Percentiles rank a stretch among this genome's conserved stretches.
Conservation (phyloP, 1,140 invertebrate species). For the Caligus rogercresseyi region DNA sequence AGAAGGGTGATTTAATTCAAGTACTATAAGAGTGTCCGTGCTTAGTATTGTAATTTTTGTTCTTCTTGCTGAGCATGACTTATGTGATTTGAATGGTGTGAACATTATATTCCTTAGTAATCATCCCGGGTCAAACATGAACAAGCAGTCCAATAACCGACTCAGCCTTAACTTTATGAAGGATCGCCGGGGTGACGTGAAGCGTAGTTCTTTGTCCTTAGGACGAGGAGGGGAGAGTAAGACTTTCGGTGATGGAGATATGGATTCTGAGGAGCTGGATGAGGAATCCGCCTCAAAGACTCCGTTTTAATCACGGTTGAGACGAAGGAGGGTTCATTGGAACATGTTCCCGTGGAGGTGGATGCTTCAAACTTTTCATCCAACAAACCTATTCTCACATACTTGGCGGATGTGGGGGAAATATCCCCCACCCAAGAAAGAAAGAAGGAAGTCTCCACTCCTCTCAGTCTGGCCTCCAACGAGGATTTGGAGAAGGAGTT, state of each 20-base stretch:
- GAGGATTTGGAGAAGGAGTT: background rate
- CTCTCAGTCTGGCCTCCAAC: background rate
- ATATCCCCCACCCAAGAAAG: background rate
- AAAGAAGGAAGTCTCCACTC: background rate
- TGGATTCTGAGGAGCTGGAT: background rate
- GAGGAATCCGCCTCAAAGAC: background rate
- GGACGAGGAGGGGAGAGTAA: too few relatives aligned
- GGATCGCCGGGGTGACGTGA: too few relatives aligned
- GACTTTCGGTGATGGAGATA: background rate
- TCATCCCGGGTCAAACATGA: too few relatives aligned
- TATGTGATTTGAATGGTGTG: too few relatives aligned
- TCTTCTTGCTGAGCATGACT: too few relatives aligned
- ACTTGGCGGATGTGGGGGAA: background rate
- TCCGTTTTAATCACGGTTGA: slow-evolving; percentile 11
- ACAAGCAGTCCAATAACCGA: too few relatives aligned
- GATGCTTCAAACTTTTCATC: background rate
- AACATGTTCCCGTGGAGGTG: slow-evolving; percentile 1
- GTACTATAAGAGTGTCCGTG: too few relatives aligned
- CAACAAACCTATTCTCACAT: slow-evolving; percentile 4
- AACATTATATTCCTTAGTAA: too few relatives aligned
- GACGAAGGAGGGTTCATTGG: background rate
- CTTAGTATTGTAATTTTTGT: too few relatives aligned
- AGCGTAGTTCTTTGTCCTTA: too few relatives aligned
- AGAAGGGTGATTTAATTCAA: too few relatives aligned
- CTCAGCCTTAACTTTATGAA: too few relatives aligned